Evolutionary conservation across 92 coral and sea anemone genomes (phyloP), one percentile per base, ranked within the genome.

Genomic region (Phenganax stokvisi): DNA sequence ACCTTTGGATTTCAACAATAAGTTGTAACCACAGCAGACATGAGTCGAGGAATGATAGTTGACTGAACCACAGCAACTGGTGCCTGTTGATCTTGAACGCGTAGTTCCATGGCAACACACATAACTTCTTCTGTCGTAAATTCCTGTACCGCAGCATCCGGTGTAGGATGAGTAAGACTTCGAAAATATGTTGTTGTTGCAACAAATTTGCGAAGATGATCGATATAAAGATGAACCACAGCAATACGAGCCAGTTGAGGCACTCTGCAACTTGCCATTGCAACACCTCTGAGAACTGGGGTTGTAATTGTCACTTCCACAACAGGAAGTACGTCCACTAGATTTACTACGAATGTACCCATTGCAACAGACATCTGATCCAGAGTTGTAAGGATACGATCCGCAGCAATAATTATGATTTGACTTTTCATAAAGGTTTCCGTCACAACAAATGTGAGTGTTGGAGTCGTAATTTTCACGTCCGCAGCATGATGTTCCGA

Each of bases 151-250:
- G 60, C 81, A 77, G 53, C 81, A 77, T 6, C 55, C 0, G 15
- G 69, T 58, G 81, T 58, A 12, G 65, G 81, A 28, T 10, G 62
- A 56, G 29, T 74, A 74, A 13, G 54, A 28, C 10, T 61, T 59
- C 13, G 69, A 57, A 29, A 7, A 30, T 6, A 77, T 12, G 71
- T 77, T 77, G 10, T 31, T 31, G 27, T 11, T 55, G 81, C 81
- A 77, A 47, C 81, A 77, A 58, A 77, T 56, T 20, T 77, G 81
- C 8, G 68, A 56, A 51, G 70, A 58, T 37, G 69, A 57, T 7
- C 64, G 70, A 77, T 77, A 77, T 9, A 60, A 51, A 11, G 81
- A 77, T 51, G 81, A 77, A 59, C 81, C 81, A 61, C 81, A 77
- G 81, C 81, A 77, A 37, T 60, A 77, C 15, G 25, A 47, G 20